phyloP scores from a whole-genome alignment of 2,888 invertebrate genomes.

The Siphlonurus alternatus region DNA sequence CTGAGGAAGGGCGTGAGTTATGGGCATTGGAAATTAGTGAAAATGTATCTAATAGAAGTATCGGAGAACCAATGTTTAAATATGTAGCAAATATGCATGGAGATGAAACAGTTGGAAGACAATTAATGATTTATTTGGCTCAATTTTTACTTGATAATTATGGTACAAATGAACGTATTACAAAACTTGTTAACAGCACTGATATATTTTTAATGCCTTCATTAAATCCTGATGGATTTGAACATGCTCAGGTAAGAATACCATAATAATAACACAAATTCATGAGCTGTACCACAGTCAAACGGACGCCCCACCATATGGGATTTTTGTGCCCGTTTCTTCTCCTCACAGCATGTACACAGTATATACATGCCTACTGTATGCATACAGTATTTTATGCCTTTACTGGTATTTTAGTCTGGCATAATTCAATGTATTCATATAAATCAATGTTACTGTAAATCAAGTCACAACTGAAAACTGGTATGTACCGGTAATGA shows the following conservation, averaged over 20 bases:
- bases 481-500: too few relatives aligned
- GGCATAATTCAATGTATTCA: too few relatives aligned
- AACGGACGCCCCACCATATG: too few relatives aligned
- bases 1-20: constrained; percentile 62
- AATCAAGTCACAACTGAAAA: too few relatives aligned
- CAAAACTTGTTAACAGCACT: constrained; percentile 62
- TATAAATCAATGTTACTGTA: too few relatives aligned
- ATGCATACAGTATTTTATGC: too few relatives aligned
- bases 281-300: too few relatives aligned
- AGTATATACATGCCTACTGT: too few relatives aligned
- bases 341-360: too few relatives aligned
- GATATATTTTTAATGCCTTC: constrained; percentile 94
- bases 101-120: constrained; percentile 77
- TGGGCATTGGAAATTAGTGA: constrained; percentile 65
- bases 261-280: too few relatives aligned
- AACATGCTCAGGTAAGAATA: constrained; percentile 49
- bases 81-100: constrained; percentile 96
- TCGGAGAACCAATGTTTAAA: constrained; percentile 61
- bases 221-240: constrained; percentile 95
- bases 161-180: constrained; percentile 48
- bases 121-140: constrained; percentile 66
- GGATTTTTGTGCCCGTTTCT: too few relatives aligned
- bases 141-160: constrained; percentile 68
- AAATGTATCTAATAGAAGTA: constrained; percentile 32
- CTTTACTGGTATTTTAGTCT: too few relatives aligned